These are phyloP conservation scores for Piezodorus guildinii DNA, from an alignment of 1,140 invertebrate genomes.

Conservation along the genomic window DNA sequence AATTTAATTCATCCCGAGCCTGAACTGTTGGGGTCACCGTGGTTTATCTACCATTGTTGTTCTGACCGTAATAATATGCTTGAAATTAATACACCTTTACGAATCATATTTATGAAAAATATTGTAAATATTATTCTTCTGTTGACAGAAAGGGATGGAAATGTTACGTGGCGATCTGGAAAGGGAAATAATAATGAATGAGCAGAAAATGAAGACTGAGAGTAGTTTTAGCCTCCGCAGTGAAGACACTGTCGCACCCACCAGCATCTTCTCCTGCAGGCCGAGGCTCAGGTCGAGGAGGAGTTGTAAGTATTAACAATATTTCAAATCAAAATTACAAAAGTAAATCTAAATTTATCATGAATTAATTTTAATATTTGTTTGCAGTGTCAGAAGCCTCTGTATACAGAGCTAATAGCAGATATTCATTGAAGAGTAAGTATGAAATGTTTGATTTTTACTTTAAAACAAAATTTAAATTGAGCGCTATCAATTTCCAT, in stretches of 20 bases:
- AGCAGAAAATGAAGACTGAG: neutral
- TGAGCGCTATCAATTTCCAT: no score
- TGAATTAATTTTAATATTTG: neutral
- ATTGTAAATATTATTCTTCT: no score
- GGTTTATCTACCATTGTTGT: no score
- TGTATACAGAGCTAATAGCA: conserved; percentile 22
- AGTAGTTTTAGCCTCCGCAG: conserved; percentile 1
- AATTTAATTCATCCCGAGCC: no score
- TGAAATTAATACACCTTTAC: no score
- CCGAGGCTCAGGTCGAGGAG: neutral
- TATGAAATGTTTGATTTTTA: neutral
- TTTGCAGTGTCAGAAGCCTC: conserved; percentile 23
- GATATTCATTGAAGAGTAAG: conserved; percentile 24
- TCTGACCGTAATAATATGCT: no score
- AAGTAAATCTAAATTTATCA: no score
- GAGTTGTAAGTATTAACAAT: neutral
- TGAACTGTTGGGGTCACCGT: no score
- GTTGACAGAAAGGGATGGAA: neutral
- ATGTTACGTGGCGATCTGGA: neutral
- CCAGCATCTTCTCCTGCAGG: conserved; percentile 2
- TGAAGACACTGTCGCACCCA: neutral
- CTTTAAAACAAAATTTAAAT: neutral
- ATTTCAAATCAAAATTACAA: no score
- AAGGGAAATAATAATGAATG: neutral
- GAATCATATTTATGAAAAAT: no score